Evolutionary conservation across 2,888 invertebrate species (phyloP).

Genomic region (Eupsilia transversa): DNA sequence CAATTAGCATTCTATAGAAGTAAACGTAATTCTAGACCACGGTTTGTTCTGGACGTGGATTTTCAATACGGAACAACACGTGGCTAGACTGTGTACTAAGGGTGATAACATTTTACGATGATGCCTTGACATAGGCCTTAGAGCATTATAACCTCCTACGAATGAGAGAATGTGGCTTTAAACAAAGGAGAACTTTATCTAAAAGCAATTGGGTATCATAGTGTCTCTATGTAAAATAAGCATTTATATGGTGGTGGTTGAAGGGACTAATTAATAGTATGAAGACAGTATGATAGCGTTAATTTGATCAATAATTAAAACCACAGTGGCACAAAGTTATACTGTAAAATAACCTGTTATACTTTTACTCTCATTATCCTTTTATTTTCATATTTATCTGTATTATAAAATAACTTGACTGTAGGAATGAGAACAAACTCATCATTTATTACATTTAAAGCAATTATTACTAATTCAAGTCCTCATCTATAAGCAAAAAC

Average conservation of each 20-base stretch:
- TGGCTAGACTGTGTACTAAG: not conserved
- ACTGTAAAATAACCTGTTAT: too few relatives aligned
- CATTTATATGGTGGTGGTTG: too few relatives aligned
- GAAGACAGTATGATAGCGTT: not conserved
- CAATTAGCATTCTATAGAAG: conserved; percentile 61
- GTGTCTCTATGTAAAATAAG: too few relatives aligned
- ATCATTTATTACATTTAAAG: not conserved
- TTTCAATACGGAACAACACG: conserved; percentile 34
- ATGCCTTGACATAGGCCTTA: not conserved
- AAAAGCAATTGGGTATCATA: too few relatives aligned
- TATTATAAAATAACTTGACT: not conserved
- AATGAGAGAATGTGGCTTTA: not conserved
- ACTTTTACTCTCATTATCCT: not conserved
- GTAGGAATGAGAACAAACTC: not conserved
- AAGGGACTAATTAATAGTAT: not conserved
- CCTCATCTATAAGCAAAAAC: not conserved
- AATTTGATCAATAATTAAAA: not conserved
- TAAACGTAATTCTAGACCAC: conserved; percentile 55
- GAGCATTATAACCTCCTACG: not conserved
- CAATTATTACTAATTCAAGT: not conserved
- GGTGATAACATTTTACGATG: not conserved
- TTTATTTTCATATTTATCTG: too few relatives aligned
- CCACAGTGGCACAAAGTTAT: not conserved
- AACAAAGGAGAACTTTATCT: too few relatives aligned
- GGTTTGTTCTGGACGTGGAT: conserved; percentile 22